phyloP scores from a whole-genome alignment of 1,140 invertebrate species.

The Tetramorium parvispinum region DNA sequence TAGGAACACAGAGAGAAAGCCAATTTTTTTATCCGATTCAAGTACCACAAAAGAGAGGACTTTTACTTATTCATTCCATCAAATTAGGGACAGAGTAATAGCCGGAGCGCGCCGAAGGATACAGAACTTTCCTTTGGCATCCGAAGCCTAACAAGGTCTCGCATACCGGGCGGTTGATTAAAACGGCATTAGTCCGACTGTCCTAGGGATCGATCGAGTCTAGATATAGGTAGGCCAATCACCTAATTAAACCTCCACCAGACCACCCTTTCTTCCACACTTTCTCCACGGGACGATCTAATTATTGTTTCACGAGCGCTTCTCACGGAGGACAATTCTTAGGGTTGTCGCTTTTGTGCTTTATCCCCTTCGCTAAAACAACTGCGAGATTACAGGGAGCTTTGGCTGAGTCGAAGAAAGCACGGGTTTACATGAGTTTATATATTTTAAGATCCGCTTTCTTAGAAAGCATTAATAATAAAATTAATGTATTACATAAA shows the following conservation, averaged over 20 bases:
- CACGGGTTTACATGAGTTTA: background rate
- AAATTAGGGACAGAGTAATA: constrained; percentile 30
- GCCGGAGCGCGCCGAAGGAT: constrained; percentile 28
- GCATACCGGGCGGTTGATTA: constrained; percentile 73
- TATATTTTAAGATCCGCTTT: background rate
- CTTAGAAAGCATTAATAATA: background rate
- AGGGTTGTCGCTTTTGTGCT: constrained; percentile 70
- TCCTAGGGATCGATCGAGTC: constrained; percentile 67
- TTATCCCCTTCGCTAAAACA: constrained; percentile 68
- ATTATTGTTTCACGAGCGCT: constrained; percentile 80
- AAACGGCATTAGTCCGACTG: constrained; percentile 76
- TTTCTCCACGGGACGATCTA: constrained; percentile 77
- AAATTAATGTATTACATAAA: background rate
- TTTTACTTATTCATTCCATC: constrained; percentile 60
- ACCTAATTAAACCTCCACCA: constrained; percentile 78
- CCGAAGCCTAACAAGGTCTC: constrained; percentile 50
- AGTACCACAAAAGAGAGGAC: constrained; percentile 36
- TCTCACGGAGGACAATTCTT: constrained; percentile 46
- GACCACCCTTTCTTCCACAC: constrained; percentile 67
- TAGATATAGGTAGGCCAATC: constrained; percentile 75
- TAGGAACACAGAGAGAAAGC: constrained; percentile 7
- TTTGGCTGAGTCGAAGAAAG: background rate
- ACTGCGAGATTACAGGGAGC: constrained; percentile 48
- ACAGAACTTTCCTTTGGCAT: constrained; percentile 42
- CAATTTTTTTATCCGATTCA: constrained; percentile 38